A percentile compares a stretch with the other conserved stretches of the same genome.
phyloP scores from a whole-genome alignment of 2,113 vertebrate genomes.

The Bagarius yarrelli region DNA sequence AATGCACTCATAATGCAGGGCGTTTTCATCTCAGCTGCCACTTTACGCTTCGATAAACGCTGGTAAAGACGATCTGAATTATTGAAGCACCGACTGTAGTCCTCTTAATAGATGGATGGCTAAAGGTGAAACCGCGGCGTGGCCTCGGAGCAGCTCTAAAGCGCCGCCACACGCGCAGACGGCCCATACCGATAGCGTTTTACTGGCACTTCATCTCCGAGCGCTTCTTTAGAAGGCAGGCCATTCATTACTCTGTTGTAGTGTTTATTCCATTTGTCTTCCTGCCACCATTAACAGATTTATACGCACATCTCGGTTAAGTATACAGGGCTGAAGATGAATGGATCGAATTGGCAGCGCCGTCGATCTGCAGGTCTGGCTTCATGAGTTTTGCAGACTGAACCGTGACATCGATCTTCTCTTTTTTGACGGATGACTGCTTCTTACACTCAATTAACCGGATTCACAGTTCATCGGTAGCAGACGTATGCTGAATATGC shows the following conservation, averaged over 20 bases:
- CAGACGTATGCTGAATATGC: conserved; percentile 26
- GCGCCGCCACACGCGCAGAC: conserved; percentile 37
- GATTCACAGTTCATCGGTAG: not conserved
- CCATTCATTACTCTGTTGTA: conserved; percentile 63
- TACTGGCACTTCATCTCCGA: conserved; percentile 62
- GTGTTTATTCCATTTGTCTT: conserved; percentile 63
- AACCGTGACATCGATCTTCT: not conserved
- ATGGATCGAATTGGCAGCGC: conserved; percentile 36
- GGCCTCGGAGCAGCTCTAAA: conserved; percentile 62
- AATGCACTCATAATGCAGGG: conserved; percentile 61
- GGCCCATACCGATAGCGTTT: not conserved
- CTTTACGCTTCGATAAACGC: conserved; percentile 69
- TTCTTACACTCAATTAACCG: conserved; percentile 34
- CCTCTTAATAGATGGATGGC: conserved; percentile 68
- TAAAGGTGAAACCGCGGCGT: conserved; percentile 73
- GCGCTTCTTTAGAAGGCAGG: conserved; percentile 61
- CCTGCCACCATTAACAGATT: conserved; percentile 57
- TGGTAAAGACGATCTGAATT: conserved; percentile 78
- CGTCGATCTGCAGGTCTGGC: conserved; percentile 21
- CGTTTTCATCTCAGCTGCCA: conserved; percentile 68
- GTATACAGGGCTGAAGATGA: conserved; percentile 27
- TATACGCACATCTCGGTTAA: conserved; percentile 47
- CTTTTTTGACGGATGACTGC: conserved; percentile 22
- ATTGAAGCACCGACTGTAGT: conserved; percentile 76
- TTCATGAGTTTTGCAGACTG: conserved; percentile 24